Base-by-base conservation (phyloP, 2,113 vertebrate species). In the Scomber japonicus region DNA sequence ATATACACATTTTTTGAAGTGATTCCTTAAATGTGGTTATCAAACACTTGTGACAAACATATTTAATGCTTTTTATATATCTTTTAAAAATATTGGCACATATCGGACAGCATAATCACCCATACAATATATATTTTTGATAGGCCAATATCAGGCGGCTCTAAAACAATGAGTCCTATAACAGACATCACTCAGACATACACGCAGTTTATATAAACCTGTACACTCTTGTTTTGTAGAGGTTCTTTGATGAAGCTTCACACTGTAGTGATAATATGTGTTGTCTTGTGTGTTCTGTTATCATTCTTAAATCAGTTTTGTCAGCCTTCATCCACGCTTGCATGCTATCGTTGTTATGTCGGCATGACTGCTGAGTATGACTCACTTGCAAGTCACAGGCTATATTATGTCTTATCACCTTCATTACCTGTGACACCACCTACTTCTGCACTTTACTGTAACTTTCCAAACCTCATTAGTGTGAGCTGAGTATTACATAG, bases 311-410 rank as follows among this genome's bases (percentile, higher is more conserved):
- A 40, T 40, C 19, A 46, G 15, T 60, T 84, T 40, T 51, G 3
- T 65, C 21, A 31, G 45, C 10, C 46, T 49, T n/a, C 55, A 46
- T 56, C 3, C 51, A 51, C 67, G 64, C 82, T 66, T 68, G 74
- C 13, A 16, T 27, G 50, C 1, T 35, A 2, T 53, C 17, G 13
- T 59, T 35, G 30, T 71, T 60, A 30, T 40, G 27, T 76, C 27
- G 49, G 21, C 46, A n/a, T 35, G 19, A 61, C 68, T 80, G 51
- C 10, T 50, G 50, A 75, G 35, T 40, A 40, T 40, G 62, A 65
- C 40, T 76, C 11, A 50, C 57, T 16, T 61, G 16, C 17, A 12
- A 76, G 55, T 80, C 46, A 74, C 21, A 10, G 49, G 16, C n/a
- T n/a, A 0, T 51, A 49, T 27, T 62, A 15, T 56, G 35, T 57